Conservation (phyloP, 1,140 invertebrate genomes). For the Lordiphosa clarofinis region DNA sequence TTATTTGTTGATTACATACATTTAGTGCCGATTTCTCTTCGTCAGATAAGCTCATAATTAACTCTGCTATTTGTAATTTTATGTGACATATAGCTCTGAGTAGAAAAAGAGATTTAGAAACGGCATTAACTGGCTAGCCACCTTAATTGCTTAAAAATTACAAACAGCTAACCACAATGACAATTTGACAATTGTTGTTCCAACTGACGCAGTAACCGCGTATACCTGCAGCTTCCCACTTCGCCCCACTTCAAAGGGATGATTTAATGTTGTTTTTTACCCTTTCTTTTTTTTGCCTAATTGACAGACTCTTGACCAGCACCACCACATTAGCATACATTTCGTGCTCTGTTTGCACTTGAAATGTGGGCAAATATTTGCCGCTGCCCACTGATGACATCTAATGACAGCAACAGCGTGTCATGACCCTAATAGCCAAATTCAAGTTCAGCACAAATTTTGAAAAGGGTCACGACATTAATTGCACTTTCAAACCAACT, state of each 20-base stretch:
- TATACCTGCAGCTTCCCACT: constrained; percentile 12
- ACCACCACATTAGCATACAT: not conserved
- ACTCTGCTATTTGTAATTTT: too few relatives aligned
- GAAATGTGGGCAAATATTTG: constrained; percentile 66
- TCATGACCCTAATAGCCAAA: constrained; percentile 63
- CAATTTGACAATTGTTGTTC: too few relatives aligned
- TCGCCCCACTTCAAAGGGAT: not conserved
- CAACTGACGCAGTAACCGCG: not conserved
- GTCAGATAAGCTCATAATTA: too few relatives aligned
- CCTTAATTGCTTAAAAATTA: too few relatives aligned
- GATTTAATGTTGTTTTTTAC: constrained; percentile 6
- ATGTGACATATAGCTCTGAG: too few relatives aligned
- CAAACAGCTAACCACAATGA: too few relatives aligned
- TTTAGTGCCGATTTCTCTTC: too few relatives aligned
- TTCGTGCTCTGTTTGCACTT: constrained; percentile 37
- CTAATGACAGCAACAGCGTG: constrained; percentile 48
- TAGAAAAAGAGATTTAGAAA: too few relatives aligned
- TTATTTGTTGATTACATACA: too few relatives aligned
- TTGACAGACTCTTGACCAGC: constrained; percentile 2
- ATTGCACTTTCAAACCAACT: constrained; percentile 28
- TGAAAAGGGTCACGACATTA: constrained; percentile 33
- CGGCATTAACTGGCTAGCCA: too few relatives aligned
- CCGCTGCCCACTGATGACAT: constrained; percentile 1
- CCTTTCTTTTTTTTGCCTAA: not conserved
- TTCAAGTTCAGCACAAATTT: constrained; percentile 50